Conservation (phyloP, 1,140 invertebrate species). For the Brachystomella parvula region DNA sequence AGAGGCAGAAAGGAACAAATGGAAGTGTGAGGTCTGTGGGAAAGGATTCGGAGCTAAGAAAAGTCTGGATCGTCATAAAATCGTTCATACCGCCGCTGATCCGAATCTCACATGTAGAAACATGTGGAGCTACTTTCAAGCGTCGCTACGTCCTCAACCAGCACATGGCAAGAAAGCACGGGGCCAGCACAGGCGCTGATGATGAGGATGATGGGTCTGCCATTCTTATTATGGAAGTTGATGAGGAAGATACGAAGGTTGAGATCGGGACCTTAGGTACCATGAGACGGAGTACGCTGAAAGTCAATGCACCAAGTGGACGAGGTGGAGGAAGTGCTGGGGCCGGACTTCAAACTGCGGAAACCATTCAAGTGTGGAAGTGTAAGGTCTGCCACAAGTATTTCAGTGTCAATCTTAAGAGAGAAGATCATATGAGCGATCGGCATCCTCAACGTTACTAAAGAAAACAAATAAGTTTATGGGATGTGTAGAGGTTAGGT, state of each 20-base stretch:
- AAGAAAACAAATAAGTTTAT: no score
- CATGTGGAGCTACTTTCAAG: neutral
- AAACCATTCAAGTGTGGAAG: neutral
- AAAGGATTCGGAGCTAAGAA: constrained; percentile 4
- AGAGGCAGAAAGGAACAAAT: neutral
- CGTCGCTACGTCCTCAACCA: neutral
- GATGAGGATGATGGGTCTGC: constrained; percentile 3
- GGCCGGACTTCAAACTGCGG: neutral
- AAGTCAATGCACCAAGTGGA: no score
- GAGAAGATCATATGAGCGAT: neutral
- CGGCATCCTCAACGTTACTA: neutral
- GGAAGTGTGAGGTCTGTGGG: constrained; percentile 1
- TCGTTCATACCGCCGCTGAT: neutral
- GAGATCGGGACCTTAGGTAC: neutral
- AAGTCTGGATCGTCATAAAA: neutral
- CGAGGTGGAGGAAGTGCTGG: neutral
- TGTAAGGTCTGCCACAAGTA: neutral
- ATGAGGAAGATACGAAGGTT: neutral
- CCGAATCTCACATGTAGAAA: neutral
- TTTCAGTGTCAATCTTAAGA: neutral
- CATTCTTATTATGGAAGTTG: neutral
- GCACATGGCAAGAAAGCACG: constrained; percentile 2
- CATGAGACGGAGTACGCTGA: neutral
- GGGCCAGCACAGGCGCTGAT: neutral
- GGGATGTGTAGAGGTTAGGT: no score